A percentile compares a stretch with the other conserved stretches of the same genome.
phyloP scores from a whole-genome alignment of 2,888 invertebrate species.

The Entomobrya multifasciata region DNA sequence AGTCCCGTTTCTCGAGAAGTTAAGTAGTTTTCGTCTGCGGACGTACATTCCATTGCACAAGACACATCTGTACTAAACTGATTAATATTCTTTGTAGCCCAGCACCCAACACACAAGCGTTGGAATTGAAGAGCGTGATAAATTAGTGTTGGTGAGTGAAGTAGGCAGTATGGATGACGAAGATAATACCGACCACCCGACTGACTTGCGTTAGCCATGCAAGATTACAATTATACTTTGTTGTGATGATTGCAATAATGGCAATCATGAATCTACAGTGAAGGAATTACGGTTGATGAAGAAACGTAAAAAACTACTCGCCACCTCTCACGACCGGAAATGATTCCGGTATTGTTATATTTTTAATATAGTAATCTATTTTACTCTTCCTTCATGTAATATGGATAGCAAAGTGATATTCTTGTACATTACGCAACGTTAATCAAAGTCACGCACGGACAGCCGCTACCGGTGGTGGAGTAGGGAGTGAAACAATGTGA shows the following conservation, averaged over 20 bases:
- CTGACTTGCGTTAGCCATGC: background rate
- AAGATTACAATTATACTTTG: background rate
- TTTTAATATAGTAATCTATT: conserved; percentile 34
- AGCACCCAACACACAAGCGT: background rate
- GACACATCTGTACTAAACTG: too few relatives aligned
- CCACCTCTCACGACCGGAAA: conserved; percentile 48
- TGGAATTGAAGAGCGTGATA: background rate
- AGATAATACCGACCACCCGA: conserved; percentile 27
- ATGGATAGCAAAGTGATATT: background rate
- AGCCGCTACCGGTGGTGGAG: background rate
- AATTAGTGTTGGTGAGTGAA: background rate
- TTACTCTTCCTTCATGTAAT: conserved; percentile 1
- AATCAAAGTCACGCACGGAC: conserved; percentile 50
- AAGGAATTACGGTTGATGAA: conserved; percentile 55
- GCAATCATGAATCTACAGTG: background rate
- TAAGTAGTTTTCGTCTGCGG: conserved; percentile 31
- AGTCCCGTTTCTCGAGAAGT: conserved; percentile 52
- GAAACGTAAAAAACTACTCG: background rate
- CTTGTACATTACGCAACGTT: conserved; percentile 27
- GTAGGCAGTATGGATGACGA: background rate
- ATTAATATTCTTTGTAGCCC: conserved; percentile 1
- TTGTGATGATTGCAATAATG: conserved; percentile 1
- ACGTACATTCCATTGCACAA: background rate
- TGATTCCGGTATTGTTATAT: conserved; percentile 46
- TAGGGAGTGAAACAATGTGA: conserved; percentile 7